Evolutionary conservation across 2,797 vertebrate genomes (phyloP), one percentile per base, ranked within the genome.

Genomic region (Macroramphosus scolopax): DNA sequence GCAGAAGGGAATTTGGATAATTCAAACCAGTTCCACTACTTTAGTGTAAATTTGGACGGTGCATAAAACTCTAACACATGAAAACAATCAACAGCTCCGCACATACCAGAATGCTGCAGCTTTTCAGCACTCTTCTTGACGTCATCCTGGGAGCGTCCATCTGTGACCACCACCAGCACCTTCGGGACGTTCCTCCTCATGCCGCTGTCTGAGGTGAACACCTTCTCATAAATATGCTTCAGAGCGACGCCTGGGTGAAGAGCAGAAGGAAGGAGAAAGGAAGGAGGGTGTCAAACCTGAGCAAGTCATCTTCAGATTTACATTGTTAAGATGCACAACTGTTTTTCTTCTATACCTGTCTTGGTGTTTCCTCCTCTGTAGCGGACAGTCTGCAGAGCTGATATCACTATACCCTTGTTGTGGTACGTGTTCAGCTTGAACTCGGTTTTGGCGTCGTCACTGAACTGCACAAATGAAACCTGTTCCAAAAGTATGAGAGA

Each of bases 341-440:
- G 35, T 31, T 26, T 13, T 12, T 12, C 16, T 13, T 2, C 11
- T 7, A 6, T 90, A 96, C 96, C 96, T 81, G 94, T 98, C 79
- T 92, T 95, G 51, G 97, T 99, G 88, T 99, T 99, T 87, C 97
- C 97, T 85, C 97, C 97, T 88, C 92, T 92, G 86, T 97, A 99
- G 34, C 85, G 92, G 72, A 99, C 88, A 39, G 88, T 89, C 81
- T 95, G 91, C 75, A 98, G 84, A 39, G 97, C 95, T 35, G 95
- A 92, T 12, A 99, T 40, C 14, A 92, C 93, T 26, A 84, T 82
- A 45, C 93, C 93, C 63, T 98, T 99, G 75, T 98, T 90, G 0
- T 94, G 92, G 83, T 96, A 98, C 0, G 93, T 95, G 82, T 97
- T 97, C 40, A 99, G 82, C 72, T 95, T 95, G 82, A 98, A 99